Evolutionary conservation across 2,113 vertebrate species (phyloP).

Genomic region (Sander vitreus): DNA sequence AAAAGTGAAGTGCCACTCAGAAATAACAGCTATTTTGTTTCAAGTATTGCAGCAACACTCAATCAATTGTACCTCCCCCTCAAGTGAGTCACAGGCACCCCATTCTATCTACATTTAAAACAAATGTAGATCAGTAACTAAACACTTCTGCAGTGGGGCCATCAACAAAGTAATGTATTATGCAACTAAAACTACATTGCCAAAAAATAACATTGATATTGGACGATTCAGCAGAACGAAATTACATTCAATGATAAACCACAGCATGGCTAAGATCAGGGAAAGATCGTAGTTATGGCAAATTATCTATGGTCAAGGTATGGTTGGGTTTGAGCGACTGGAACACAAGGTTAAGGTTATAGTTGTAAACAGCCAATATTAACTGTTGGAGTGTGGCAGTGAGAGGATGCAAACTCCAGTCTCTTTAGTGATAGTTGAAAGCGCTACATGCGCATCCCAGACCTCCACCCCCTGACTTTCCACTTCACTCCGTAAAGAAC

Average conservation of each 20-base stretch:
- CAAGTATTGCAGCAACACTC: slow-evolving; percentile 16
- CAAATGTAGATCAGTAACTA: slow-evolving; percentile 27
- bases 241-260: too few species aligned
- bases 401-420: neutral
- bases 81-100: neutral
- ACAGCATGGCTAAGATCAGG: too few species aligned
- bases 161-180: neutral
- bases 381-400: neutral
- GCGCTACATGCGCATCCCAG: neutral
- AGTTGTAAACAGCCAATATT: neutral
- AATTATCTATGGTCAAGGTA: neutral
- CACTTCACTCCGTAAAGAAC: neutral
- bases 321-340: neutral
- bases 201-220: too few species aligned
- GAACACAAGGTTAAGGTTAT: neutral
- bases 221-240: too few species aligned
- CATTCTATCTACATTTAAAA: slow-evolving; percentile 4
- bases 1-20: slow-evolving; percentile 9
- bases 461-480: neutral
- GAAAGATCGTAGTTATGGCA: too few species aligned
- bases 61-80: neutral
- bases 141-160: neutral
- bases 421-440: neutral
- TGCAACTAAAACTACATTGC: too few species aligned
- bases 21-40: slow-evolving; percentile 16